phyloP scores from a whole-genome alignment of 2,113 vertebrate species.

The Taurulus bubalis region DNA sequence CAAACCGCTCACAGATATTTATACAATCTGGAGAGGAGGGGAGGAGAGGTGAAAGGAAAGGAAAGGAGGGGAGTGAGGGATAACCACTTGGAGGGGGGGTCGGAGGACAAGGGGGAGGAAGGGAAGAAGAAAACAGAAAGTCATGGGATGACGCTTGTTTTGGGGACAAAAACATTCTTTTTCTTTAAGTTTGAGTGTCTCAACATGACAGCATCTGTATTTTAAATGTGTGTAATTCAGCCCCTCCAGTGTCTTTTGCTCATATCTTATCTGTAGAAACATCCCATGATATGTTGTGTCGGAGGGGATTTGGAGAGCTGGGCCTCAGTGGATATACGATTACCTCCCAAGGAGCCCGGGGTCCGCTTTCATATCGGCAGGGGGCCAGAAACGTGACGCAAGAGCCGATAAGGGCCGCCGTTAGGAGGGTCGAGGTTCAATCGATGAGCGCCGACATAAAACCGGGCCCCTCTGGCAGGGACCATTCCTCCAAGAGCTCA shows the following conservation, averaged over 20 bases:
- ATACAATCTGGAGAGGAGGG: slow-evolving; percentile 76
- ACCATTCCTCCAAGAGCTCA: background rate
- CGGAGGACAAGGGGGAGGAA: slow-evolving; percentile 12
- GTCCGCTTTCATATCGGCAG: slow-evolving; percentile 61
- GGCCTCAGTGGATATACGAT: slow-evolving; percentile 62
- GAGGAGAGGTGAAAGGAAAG: slow-evolving; percentile 59
- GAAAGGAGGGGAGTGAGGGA: slow-evolving; percentile 31
- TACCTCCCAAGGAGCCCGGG: slow-evolving; percentile 55
- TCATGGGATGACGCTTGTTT: slow-evolving; percentile 64
- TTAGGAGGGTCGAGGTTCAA: slow-evolving; percentile 17
- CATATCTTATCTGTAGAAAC: background rate
- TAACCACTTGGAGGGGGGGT: slow-evolving; percentile 7
- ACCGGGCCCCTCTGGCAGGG: background rate
- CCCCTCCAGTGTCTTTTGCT: background rate
- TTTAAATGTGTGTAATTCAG: background rate
- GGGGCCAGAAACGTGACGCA: slow-evolving; percentile 32
- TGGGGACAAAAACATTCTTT: slow-evolving; percentile 51
- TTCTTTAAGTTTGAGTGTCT: background rate
- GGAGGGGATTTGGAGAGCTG: background rate
- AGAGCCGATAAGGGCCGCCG: slow-evolving; percentile 6
- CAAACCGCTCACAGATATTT: slow-evolving; percentile 80
- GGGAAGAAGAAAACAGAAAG: slow-evolving; percentile 19
- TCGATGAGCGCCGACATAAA: background rate
- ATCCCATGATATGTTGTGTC: background rate
- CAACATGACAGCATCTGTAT: background rate